These are phyloP conservation scores for Hypotaenidia philippensis DNA, from an alignment of 2,797 vertebrate species.

Conservation along the genomic window DNA sequence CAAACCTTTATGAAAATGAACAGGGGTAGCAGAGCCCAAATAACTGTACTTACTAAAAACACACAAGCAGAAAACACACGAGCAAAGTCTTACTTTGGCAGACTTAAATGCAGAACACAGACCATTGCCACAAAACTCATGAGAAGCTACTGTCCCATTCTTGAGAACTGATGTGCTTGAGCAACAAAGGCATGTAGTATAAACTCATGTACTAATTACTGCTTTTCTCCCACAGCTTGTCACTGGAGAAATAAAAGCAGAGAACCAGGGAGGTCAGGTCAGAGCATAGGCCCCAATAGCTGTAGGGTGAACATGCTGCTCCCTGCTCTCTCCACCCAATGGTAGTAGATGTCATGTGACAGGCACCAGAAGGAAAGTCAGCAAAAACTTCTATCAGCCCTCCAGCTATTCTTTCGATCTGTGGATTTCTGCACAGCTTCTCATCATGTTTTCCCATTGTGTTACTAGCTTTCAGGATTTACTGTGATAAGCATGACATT, in stretches of 20 bases:
- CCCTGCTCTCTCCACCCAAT: background rate
- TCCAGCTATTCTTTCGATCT: background rate
- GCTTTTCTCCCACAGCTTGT: background rate
- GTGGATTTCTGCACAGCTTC: background rate
- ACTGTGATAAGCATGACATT: background rate
- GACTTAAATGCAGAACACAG: background rate
- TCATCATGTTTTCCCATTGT: background rate
- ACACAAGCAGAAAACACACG: background rate
- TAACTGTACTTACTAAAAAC: background rate
- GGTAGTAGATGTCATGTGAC: background rate
- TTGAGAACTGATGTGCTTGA: background rate
- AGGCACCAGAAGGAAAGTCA: background rate
- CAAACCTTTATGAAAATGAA: background rate
- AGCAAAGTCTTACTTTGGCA: background rate
- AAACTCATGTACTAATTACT: background rate
- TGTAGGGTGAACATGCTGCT: background rate
- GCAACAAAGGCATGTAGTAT: background rate
- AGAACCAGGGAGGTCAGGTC: background rate
- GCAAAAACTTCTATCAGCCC: background rate
- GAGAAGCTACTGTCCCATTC: background rate
- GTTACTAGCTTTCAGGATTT: background rate
- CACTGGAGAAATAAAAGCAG: background rate
- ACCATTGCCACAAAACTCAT: fast-evolving
- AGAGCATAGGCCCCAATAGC: background rate
- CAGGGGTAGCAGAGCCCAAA: background rate